Evolutionary conservation across 1,140 invertebrate species (phyloP), one percentile per base, ranked within the genome.

Genomic region (Chrysomallon squamiferum): DNA sequence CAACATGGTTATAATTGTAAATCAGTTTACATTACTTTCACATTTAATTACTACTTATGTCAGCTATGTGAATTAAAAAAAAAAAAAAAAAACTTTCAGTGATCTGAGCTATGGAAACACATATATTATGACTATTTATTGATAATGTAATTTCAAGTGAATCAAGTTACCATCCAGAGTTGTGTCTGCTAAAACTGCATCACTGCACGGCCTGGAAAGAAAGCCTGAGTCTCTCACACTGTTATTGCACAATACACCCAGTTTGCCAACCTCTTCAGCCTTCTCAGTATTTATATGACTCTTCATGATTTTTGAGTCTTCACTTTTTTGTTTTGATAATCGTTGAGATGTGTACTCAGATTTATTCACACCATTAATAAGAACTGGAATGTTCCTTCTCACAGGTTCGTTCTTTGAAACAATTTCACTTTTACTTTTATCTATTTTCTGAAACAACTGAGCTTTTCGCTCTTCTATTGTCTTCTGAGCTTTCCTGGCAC

Each of bases 221-320:
- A 77, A 75, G 49, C 76, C 76, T 33, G 76, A 77, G 59, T 80
- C 76, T 47, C 59, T 49, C 30, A 73, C 66, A 71, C 66, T 72
- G 59, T 54, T 68, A 22, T 66, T 69, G 13, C 22, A 54, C 25
- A 62, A 47, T 33, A 62, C 70, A 62, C 50, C 59, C 35, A 18
- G 49, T 47, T 35, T 57, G 29, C 54, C 65, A 25, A 29, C 32
- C 54, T 62, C 63, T 22, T 65, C 62, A 32, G 61, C 54, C 49
- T 49, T 59, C 49, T 66, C 59, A 13, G 41, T 45, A 22, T 66
- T 66, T 20, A 66, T 33, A 32, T 59, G 68, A 38, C 62, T 56
- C 62, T 68, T 73, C 18, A 74, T 62, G 22, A 45, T 65, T 66
- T 77, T 75, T 61, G 63, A 59, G 60, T 72, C 71, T 25, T 56